Percentiles rank a stretch among this genome's conserved stretches.
phyloP scores from a whole-genome alignment of 2,888 invertebrate species.

The Ametastegia equiseti region DNA sequence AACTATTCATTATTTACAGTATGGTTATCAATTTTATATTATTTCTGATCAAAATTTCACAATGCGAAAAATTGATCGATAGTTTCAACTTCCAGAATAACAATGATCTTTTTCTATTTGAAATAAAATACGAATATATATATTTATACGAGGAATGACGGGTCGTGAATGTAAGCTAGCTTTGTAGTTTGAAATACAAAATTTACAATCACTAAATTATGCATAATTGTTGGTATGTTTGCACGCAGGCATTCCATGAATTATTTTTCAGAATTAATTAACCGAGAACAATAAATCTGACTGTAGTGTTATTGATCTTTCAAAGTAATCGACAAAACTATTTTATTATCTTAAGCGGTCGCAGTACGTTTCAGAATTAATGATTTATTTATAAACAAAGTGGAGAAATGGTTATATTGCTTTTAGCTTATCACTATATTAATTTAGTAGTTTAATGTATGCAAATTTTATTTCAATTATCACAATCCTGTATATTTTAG shows the following conservation, averaged over 20 bases:
- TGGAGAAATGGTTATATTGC: conserved; percentile 32
- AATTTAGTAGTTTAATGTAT: neutral
- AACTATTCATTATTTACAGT: conserved; percentile 20
- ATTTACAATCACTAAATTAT: neutral
- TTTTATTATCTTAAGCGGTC: neutral
- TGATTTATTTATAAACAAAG: conserved; percentile 16
- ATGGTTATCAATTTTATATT: neutral
- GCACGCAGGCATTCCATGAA: neutral
- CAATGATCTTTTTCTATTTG: neutral
- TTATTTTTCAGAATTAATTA: neutral
- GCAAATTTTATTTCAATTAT: conserved; percentile 18
- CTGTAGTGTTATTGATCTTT: neutral
- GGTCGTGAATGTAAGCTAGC: neutral
- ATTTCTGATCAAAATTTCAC: conserved; percentile 6
- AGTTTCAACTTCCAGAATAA: conserved; percentile 25
- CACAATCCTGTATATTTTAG: neutral
- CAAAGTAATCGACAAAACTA: neutral
- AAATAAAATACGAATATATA: neutral
- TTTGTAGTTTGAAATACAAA: neutral
- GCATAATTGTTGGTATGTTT: neutral
- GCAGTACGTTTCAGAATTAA: conserved; percentile 18
- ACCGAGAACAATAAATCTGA: neutral
- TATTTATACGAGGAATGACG: neutral
- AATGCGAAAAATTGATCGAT: neutral
- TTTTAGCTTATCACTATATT: conserved; percentile 29